Evolutionary conservation across 2,797 vertebrate genomes (phyloP).

Genomic region (Acipenser transmontanus): DNA sequence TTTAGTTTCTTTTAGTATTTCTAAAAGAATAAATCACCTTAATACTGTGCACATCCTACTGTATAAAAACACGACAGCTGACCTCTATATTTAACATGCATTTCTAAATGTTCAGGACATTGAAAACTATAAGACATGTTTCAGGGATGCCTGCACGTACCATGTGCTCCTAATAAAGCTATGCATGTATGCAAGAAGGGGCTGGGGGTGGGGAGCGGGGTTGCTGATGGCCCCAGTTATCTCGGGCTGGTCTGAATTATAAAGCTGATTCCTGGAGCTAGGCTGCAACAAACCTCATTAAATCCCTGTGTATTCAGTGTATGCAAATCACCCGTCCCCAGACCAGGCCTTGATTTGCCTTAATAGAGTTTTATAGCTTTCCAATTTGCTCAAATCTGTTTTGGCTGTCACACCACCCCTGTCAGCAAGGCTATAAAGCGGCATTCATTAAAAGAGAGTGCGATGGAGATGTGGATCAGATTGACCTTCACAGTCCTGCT

Average conservation of each 20-base stretch:
- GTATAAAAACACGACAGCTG: no score
- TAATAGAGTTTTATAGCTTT: constrained; percentile 78
- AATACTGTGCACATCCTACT: no score
- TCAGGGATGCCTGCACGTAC: no score
- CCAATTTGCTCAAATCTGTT: constrained; percentile 68
- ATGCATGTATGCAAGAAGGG: no score
- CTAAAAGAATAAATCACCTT: no score
- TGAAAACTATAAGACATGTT: no score
- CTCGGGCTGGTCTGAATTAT: background rate
- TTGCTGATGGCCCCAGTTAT: no score
- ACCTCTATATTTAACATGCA: no score
- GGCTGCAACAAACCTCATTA: constrained; percentile 70
- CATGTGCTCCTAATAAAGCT: no score
- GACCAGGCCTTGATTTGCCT: constrained; percentile 71
- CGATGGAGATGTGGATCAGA: background rate
- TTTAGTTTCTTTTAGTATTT: no score
- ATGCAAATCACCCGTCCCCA: constrained; percentile 70
- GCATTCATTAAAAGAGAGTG: constrained; percentile 16
- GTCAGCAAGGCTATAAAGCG: constrained; percentile 25
- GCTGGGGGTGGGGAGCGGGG: no score
- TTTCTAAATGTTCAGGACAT: no score
- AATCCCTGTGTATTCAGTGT: constrained; percentile 66
- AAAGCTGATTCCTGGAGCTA: constrained; percentile 60
- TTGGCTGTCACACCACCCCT: constrained; percentile 54
- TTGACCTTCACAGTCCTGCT: constrained; percentile 4